Conservation (phyloP, 2,797 vertebrate genomes). For the Chaunax sp. region DNA sequence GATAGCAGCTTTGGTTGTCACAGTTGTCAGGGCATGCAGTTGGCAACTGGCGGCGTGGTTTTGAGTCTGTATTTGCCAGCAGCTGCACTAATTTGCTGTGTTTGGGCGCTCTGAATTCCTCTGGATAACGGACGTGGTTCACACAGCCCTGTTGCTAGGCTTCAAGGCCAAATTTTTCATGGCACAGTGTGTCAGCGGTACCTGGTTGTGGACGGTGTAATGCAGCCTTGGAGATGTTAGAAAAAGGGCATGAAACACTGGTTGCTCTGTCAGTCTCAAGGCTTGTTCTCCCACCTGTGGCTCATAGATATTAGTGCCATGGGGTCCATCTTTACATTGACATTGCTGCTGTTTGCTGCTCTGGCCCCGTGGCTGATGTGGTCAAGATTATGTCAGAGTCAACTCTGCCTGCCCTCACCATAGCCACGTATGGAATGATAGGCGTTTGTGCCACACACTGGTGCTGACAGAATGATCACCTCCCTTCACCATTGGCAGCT, state of each 20-base stretch:
- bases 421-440: conserved; percentile 33
- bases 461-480: conserved; percentile 41
- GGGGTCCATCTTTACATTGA: neutral
- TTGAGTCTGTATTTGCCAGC: conserved; percentile 68
- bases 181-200: conserved; percentile 19
- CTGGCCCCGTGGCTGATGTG: conserved; percentile 2
- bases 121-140: conserved; percentile 62
- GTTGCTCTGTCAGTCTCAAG: neutral
- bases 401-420: conserved; percentile 16
- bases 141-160: conserved; percentile 63
- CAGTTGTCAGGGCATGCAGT: conserved; percentile 77
- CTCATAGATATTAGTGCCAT: conserved; percentile 10
- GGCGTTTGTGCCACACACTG: conserved; percentile 28
- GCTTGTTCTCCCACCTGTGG: conserved; percentile 16
- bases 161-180: conserved; percentile 44
- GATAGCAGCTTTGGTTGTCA: conserved; percentile 54
- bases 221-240: conserved; percentile 8
- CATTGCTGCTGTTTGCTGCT: neutral
- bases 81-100: conserved; percentile 80
- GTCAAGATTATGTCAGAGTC: conserved; percentile 32
- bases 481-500: conserved; percentile 36
- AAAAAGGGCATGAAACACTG: neutral
- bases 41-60: conserved; percentile 67
- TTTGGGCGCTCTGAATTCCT: conserved; percentile 76
- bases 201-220: conserved; percentile 31